These are phyloP conservation scores for Montipora efflorescens DNA, from an alignment of 64 coral and sea anemone species.

Conservation along the genomic window DNA sequence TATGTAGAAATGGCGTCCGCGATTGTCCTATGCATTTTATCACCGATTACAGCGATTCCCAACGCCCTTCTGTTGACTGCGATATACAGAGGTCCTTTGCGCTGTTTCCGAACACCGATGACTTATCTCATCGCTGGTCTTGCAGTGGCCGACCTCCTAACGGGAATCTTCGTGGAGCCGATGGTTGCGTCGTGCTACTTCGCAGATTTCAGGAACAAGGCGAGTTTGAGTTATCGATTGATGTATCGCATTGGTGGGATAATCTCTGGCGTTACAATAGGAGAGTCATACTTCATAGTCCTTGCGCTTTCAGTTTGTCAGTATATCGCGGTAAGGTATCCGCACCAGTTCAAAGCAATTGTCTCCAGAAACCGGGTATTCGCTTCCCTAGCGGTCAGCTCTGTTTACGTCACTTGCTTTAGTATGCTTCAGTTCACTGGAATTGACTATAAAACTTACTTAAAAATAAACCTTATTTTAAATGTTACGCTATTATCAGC, in stretches of 20 bases:
- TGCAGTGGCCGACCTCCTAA: slow-evolving; percentile 58
- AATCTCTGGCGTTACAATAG: slow-evolving; percentile 5
- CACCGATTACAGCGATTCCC: slow-evolving; percentile 29
- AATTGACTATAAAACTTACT: neutral
- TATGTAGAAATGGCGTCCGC: neutral
- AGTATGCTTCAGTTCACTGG: slow-evolving; percentile 7
- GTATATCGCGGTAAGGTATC: slow-evolving; percentile 14
- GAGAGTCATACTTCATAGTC: slow-evolving; percentile 17
- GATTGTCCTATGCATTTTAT: slow-evolving; percentile 2
- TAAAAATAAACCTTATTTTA: slow-evolving; percentile 48
- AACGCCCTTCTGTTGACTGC: slow-evolving; percentile 48
- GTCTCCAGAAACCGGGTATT: slow-evolving; percentile 10
- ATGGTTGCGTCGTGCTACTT: neutral
- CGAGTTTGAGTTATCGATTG: neutral
- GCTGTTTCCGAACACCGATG: slow-evolving; percentile 82
- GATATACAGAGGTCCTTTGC: slow-evolving; percentile 64
- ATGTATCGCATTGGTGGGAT: slow-evolving; percentile 12
- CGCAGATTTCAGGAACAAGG: neutral
- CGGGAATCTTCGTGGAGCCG: slow-evolving; percentile 55
- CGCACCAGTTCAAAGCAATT: slow-evolving; percentile 5
- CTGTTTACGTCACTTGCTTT: slow-evolving; percentile 15
- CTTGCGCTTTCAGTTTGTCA: slow-evolving; percentile 8
- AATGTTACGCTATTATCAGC: slow-evolving; percentile 33
- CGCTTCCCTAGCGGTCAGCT: neutral
- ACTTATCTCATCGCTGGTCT: slow-evolving; percentile 57